Conservation (phyloP, 2,113 vertebrate species). For the Gymnocephalus cernua region DNA sequence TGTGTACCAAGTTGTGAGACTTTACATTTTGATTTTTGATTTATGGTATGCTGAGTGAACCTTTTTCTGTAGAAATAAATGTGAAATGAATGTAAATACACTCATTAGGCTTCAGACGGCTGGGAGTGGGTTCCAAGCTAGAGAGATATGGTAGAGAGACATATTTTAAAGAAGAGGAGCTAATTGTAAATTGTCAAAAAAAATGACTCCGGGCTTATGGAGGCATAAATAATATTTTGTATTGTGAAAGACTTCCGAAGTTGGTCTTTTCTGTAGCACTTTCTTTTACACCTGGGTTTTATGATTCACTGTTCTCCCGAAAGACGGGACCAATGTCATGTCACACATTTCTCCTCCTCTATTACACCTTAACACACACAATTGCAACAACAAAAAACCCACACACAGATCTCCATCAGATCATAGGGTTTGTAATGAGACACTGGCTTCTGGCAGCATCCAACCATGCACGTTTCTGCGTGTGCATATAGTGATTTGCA, state of each 20-base stretch:
- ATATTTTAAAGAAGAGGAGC: not conserved
- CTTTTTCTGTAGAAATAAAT: not conserved
- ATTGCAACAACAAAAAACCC: not conserved
- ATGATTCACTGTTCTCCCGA: not conserved
- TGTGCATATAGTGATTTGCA: slow-evolving; percentile 48
- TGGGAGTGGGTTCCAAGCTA: not conserved
- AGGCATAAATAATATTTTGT: not conserved
- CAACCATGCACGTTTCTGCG: not conserved
- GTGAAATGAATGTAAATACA: not conserved
- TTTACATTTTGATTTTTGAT: not conserved
- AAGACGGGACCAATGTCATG: not conserved
- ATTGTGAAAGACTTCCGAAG: not conserved
- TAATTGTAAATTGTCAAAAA: too few relatives aligned
- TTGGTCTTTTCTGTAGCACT: not conserved
- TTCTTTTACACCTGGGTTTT: not conserved
- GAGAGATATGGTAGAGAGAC: not conserved
- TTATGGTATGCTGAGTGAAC: not conserved
- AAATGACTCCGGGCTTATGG: not conserved
- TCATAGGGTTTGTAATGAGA: slow-evolving; percentile 8
- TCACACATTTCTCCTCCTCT: not conserved
- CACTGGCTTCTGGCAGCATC: not conserved
- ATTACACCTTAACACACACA: not conserved
- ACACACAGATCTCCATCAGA: not conserved
- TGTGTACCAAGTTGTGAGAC: too few relatives aligned
- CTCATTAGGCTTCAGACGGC: not conserved